A percentile compares a stretch with the other conserved stretches of the same genome.
Evolutionary conservation across 2,888 invertebrate genomes (phyloP).

Genomic region (Phasia obesa): DNA sequence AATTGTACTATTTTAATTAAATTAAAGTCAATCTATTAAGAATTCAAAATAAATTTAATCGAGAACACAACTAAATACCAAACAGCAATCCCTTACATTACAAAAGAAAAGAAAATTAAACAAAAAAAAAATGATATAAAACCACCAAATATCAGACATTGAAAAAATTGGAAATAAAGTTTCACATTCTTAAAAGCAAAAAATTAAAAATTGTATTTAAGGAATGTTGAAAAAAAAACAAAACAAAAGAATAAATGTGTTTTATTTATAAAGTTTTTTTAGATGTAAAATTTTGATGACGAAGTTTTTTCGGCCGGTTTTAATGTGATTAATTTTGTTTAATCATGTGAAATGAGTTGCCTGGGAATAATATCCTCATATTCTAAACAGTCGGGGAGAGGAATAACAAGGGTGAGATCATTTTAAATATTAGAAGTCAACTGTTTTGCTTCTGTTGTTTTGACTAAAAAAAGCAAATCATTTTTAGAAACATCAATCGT

Average conservation of each 20-base stretch:
- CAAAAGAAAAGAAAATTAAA: conserved; percentile 29
- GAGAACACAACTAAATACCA: conserved; percentile 27
- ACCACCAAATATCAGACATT: conserved; percentile 63
- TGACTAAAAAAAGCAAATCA: too few species aligned
- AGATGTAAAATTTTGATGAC: neutral
- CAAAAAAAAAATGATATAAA: conserved; percentile 34
- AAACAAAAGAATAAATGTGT: conserved; percentile 39
- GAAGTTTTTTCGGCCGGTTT: too few species aligned
- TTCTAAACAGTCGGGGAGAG: too few species aligned
- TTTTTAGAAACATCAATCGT: too few species aligned
- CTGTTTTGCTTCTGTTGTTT: too few species aligned
- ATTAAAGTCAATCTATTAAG: conserved; percentile 31
- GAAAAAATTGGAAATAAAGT: conserved; percentile 68
- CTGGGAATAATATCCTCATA: too few species aligned
- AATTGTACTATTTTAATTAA: conserved; percentile 44
- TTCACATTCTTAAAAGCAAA: conserved; percentile 57
- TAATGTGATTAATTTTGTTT: too few species aligned
- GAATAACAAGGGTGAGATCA: too few species aligned
- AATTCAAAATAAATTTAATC: conserved; percentile 20
- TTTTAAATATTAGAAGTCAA: too few species aligned
- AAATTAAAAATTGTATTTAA: conserved; percentile 43
- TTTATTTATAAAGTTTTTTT: conserved; percentile 33
- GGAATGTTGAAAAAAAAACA: conserved; percentile 49
- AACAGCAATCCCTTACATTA: conserved; percentile 13
- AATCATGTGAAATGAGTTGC: too few species aligned